phyloP scores from a whole-genome alignment of 2,888 invertebrate genomes.

The Eristalinus aeneus region DNA sequence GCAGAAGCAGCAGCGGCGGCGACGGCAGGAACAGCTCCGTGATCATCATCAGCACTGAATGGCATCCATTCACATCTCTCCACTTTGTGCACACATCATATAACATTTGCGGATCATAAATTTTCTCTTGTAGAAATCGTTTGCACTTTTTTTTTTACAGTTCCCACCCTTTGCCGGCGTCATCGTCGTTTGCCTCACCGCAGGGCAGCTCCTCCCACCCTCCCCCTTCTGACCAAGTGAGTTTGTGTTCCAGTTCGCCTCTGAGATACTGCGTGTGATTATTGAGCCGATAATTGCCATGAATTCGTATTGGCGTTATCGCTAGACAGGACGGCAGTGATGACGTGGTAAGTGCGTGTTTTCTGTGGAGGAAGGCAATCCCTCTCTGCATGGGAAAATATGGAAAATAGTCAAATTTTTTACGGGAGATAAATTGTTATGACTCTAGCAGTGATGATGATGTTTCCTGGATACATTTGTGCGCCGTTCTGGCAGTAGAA shows the following conservation, averaged over 20 bases:
- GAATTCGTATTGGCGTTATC: conserved; percentile 66
- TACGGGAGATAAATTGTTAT: conserved; percentile 68
- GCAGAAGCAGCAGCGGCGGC: background rate
- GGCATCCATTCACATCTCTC: conserved; percentile 68
- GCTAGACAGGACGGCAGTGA: background rate
- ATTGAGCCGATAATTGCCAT: conserved; percentile 69
- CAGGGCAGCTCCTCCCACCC: background rate
- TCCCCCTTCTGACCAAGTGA: background rate
- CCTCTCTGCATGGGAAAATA: conserved; percentile 48
- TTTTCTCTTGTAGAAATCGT: conserved; percentile 70
- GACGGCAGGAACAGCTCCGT: background rate
- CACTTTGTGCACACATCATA: conserved; percentile 68
- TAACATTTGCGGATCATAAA: conserved; percentile 71
- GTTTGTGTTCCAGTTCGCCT: conserved; percentile 7
- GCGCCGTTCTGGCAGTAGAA: conserved; percentile 38
- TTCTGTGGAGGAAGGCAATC: background rate
- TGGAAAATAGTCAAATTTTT: conserved; percentile 61
- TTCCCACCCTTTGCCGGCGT: background rate
- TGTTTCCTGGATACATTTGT: conserved; percentile 51
- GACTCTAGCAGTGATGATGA: conserved; percentile 34
- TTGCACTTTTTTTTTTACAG: conserved; percentile 57
- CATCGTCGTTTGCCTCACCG: conserved; percentile 12
- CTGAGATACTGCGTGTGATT: conserved; percentile 57
- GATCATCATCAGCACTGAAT: conserved; percentile 59
- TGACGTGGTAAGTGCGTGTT: conserved; percentile 5